Evolutionary conservation across 2,797 vertebrate genomes (phyloP).

Genomic region (Bradypus variegatus): DNA sequence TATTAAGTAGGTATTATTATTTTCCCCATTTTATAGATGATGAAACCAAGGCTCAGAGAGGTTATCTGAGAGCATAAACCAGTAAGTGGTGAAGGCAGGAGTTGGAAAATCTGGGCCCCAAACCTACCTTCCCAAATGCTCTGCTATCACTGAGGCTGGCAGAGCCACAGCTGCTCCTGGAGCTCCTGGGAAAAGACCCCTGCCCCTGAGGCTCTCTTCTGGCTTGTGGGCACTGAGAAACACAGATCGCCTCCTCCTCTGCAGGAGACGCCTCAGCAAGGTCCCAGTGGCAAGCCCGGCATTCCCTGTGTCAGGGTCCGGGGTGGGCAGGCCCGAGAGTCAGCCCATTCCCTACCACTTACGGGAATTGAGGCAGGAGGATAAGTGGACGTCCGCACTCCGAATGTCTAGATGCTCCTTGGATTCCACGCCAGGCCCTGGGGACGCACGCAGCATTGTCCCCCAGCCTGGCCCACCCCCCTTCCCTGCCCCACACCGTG

Average conservation of each 20-base stretch:
- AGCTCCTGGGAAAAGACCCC: not conserved
- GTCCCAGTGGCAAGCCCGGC: not conserved
- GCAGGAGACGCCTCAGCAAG: not conserved
- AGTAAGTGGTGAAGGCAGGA: not conserved
- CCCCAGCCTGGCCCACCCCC: not conserved
- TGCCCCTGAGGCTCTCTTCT: not conserved
- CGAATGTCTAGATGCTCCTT: accelerated
- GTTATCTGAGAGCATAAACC: not conserved
- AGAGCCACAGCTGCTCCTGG: not conserved
- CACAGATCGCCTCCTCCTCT: not conserved
- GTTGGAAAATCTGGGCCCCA: too few species aligned
- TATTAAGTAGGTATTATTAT: not conserved
- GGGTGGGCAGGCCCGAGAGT: not conserved
- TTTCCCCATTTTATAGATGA: not conserved
- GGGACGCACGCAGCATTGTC: accelerated
- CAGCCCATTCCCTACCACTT: not conserved
- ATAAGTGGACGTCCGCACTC: not conserved
- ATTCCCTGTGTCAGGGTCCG: too few species aligned
- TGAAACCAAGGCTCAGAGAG: not conserved
- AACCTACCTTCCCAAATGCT: not conserved
- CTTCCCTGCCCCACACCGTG: not conserved
- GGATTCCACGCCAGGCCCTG: not conserved
- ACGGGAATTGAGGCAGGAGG: not conserved
- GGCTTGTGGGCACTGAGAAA: not conserved
- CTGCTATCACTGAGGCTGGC: not conserved